A percentile compares a stretch with the other conserved stretches of the same genome.
Conservation (phyloP, 92 coral and sea anemone species). For the Umimayanthus kanabou region DNA sequence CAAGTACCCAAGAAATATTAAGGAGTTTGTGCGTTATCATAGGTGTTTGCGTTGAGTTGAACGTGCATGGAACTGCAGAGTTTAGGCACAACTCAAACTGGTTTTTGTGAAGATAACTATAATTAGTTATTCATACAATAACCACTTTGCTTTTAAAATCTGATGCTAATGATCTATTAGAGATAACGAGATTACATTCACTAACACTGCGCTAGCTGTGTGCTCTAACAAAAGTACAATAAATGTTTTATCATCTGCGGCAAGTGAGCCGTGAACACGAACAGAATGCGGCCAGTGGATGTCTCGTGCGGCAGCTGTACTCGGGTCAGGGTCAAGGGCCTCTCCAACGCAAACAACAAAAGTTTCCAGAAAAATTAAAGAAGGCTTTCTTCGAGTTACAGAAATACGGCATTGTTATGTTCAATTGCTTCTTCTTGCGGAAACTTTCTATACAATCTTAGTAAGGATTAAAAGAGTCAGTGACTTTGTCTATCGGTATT, state of each 20-base stretch:
- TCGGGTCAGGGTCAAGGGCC: conserved; percentile 31
- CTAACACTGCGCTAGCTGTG: neutral
- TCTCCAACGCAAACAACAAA: conserved; percentile 31
- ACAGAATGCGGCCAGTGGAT: conserved; percentile 9
- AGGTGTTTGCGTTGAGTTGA: neutral
- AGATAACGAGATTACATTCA: conserved; percentile 33
- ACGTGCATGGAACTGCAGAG: neutral
- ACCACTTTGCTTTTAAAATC: conserved; percentile 6
- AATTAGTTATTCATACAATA: neutral
- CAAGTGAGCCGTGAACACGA: conserved; percentile 43
- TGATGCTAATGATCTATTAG: conserved; percentile 6
- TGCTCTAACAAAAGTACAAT: conserved; percentile 22
- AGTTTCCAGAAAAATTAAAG: neutral
- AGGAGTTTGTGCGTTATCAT: too few relatives aligned
- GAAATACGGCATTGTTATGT: conserved; percentile 10
- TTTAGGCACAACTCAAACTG: neutral
- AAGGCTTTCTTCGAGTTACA: conserved; percentile 3
- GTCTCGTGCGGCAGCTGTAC: conserved; percentile 43
- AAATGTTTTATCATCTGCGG: conserved; percentile 42
- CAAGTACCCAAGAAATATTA: too few relatives aligned
- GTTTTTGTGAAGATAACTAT: neutral
- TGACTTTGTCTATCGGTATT: neutral
- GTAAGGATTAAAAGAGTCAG: neutral
- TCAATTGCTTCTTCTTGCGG: neutral
- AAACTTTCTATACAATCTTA: neutral